phyloP scores from a whole-genome alignment of 2,888 invertebrate genomes.

The Erpobdella octoculata region DNA sequence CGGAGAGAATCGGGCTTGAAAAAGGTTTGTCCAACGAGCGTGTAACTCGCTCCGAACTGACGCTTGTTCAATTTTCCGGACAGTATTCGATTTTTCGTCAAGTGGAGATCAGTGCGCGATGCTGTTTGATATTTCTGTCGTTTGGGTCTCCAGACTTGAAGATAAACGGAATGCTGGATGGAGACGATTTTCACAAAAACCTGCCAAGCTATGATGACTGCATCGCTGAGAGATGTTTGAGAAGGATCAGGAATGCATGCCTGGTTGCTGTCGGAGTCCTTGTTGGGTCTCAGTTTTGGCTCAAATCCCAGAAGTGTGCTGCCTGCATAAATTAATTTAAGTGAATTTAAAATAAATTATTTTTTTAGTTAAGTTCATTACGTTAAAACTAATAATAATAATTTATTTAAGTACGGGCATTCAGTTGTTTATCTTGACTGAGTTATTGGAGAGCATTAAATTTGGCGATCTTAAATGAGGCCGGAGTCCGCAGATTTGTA shows the following conservation, averaged over 20 bases:
- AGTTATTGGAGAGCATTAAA: too few species aligned
- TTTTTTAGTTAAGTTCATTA: background rate
- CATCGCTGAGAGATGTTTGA: slow-evolving; percentile 32
- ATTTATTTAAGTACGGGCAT: too few species aligned
- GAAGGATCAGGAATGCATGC: slow-evolving; percentile 34
- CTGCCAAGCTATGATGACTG: slow-evolving; percentile 34
- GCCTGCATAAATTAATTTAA: slow-evolving; percentile 28
- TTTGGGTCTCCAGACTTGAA: slow-evolving; percentile 26
- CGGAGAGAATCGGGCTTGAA: slow-evolving; percentile 30
- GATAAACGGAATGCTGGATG: slow-evolving; percentile 31
- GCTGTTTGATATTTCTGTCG: background rate
- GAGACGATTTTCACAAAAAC: slow-evolving; percentile 35
- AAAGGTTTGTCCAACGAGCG: slow-evolving; percentile 35
- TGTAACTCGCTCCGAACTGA: slow-evolving; percentile 22
- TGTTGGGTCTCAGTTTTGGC: slow-evolving; percentile 33
- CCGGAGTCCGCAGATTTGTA: too few species aligned
- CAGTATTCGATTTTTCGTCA: background rate
- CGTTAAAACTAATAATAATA: background rate
- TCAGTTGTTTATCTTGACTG: too few species aligned
- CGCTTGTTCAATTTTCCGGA: background rate
- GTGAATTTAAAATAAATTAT: background rate
- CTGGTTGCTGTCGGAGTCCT: slow-evolving; percentile 29
- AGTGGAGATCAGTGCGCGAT: background rate
- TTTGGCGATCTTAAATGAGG: too few species aligned
- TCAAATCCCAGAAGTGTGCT: slow-evolving; percentile 34